These are phyloP conservation scores for Aeoliscus strigatus DNA, from an alignment of 2,797 vertebrate species.

Conservation along the genomic window DNA sequence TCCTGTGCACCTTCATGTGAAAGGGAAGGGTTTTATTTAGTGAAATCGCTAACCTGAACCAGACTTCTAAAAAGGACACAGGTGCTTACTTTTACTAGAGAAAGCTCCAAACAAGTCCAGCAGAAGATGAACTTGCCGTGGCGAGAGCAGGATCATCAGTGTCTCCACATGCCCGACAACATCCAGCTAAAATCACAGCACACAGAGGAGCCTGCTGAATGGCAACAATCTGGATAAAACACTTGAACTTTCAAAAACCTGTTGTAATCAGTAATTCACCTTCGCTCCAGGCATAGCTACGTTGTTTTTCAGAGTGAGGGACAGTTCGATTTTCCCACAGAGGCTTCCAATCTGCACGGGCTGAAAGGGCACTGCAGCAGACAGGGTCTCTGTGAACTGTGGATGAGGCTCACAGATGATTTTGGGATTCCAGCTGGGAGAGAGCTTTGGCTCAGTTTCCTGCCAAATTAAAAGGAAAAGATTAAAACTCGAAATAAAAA, in stretches of 20 bases:
- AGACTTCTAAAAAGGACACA: not conserved
- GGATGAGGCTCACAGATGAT: constrained; percentile 96
- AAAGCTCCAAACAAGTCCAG: constrained; percentile 91
- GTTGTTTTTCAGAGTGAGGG: constrained; percentile 93
- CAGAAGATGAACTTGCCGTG: constrained; percentile 92
- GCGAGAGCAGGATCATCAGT: constrained; percentile 87
- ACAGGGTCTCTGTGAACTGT: constrained; percentile 87
- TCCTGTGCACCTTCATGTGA: constrained; percentile 77
- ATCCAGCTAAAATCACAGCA: constrained; percentile 80
- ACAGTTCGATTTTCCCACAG: constrained; percentile 85
- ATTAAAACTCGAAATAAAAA: not conserved
- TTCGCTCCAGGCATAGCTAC: constrained; percentile 94
- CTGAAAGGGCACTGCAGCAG: constrained; percentile 83
- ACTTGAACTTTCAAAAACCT: not conserved
- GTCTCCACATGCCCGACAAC: constrained; percentile 90
- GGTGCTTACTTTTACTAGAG: constrained; percentile 83
- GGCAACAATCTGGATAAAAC: not conserved
- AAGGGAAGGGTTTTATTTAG: constrained; percentile 8
- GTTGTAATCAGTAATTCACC: constrained; percentile 62
- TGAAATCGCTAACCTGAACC: not conserved
- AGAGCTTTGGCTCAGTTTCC: constrained; percentile 96
- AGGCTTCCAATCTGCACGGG: constrained; percentile 90
- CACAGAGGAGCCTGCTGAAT: constrained; percentile 4
- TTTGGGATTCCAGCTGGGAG: constrained; percentile 98
- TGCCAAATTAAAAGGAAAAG: constrained; percentile 43